Evolutionary conservation across 2,113 vertebrate species (phyloP).

Genomic region (Xiphophorus couchianus): DNA sequence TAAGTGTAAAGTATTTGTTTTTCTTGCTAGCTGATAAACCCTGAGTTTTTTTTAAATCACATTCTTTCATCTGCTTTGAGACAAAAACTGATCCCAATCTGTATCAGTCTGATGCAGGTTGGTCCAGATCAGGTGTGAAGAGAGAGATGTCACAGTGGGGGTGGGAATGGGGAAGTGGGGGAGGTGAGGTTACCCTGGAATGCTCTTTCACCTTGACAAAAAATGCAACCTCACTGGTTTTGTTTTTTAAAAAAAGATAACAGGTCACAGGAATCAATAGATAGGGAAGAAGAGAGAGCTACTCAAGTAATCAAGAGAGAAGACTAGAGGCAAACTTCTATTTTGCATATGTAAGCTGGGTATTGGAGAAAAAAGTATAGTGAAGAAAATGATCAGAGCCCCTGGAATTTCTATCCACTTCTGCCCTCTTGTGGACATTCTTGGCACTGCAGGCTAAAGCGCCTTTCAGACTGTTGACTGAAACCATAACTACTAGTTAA

Average conservation of each 20-base stretch:
- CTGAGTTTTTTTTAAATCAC: background rate
- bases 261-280: slow-evolving; percentile 24
- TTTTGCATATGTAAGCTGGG: background rate
- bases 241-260: slow-evolving; percentile 12
- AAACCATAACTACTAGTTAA: background rate
- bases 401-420: background rate
- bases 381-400: background rate
- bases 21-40: background rate
- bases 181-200: slow-evolving; percentile 51
- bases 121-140: slow-evolving; percentile 21
- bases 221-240: slow-evolving; percentile 59
- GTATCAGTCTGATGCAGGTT: slow-evolving; percentile 1
- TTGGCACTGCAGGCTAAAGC: slow-evolving; percentile 38
- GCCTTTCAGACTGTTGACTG: background rate
- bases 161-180: slow-evolving; percentile 10
- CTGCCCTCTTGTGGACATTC: slow-evolving; percentile 62
- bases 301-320: slow-evolving; percentile 5
- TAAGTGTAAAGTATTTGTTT: background rate
- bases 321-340: background rate
- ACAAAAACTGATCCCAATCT: background rate
- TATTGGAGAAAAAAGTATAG: too few relatives aligned
- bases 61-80: background rate
- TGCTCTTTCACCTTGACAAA: slow-evolving; percentile 40
- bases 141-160: background rate
- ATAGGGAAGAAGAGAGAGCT: background rate